Conservation (phyloP, 2,888 invertebrate genomes). For the Sussaba pulchella region DNA sequence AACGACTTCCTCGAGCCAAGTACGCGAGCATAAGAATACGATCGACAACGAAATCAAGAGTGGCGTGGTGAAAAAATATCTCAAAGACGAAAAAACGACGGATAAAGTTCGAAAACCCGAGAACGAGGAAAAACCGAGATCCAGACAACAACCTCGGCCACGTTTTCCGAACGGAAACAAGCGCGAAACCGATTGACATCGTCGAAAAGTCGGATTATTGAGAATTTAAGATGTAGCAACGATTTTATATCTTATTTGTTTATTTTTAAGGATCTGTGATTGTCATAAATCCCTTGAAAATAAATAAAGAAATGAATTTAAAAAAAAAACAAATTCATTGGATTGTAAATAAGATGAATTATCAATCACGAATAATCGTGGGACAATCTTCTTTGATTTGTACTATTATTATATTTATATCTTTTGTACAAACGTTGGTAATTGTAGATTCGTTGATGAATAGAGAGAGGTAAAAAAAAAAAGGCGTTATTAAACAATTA, state of each 20-base stretch:
- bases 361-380: no score
- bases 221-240: no score
- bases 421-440: constrained; percentile 38
- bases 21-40: not conserved
- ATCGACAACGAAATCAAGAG: not conserved
- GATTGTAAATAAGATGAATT: no score
- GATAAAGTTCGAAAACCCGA: not conserved
- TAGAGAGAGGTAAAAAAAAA: constrained; percentile 12
- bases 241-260: no score
- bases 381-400: not conserved
- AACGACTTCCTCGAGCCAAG: not conserved
- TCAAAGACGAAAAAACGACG: not conserved
- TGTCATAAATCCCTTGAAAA: no score
- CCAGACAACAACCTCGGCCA: constrained; percentile 1
- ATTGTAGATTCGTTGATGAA: not conserved
- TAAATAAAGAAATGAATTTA: no score
- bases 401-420: constrained; percentile 31
- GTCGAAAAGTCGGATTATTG: no score
- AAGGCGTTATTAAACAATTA: constrained; percentile 17
- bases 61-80: not conserved
- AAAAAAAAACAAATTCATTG: no score
- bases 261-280: no score
- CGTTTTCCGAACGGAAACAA: not conserved
- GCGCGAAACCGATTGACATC: no score
- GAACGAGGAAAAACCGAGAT: not conserved